Conservation (phyloP, 2,797 vertebrate species). For the Avahi laniger region DNA sequence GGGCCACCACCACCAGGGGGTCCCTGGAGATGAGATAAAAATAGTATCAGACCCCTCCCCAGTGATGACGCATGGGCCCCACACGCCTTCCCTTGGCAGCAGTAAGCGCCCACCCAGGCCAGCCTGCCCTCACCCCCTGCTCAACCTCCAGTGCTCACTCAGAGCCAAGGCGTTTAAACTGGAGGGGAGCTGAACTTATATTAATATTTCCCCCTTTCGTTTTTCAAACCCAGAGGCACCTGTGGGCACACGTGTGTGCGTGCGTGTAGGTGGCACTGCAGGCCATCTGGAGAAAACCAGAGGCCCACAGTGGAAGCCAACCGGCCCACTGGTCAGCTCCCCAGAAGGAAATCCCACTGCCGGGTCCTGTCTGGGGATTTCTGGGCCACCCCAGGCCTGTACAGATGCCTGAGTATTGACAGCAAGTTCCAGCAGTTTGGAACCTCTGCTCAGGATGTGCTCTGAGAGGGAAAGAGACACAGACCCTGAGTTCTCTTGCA, state of each 20-base stretch:
- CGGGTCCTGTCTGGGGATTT: background rate
- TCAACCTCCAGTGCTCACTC: background rate
- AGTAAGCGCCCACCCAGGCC: background rate
- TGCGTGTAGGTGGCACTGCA: fast-evolving
- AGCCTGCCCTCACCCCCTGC: background rate
- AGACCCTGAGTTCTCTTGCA: background rate
- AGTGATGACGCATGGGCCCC: background rate
- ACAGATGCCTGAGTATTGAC: fast-evolving
- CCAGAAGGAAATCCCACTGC: background rate
- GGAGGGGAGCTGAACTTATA: background rate
- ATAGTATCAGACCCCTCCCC: background rate
- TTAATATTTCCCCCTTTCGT: too few relatives aligned
- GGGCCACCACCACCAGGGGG: slow-evolving; percentile 98
- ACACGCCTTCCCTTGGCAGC: background rate
- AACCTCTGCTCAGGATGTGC: background rate
- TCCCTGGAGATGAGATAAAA: slow-evolving; percentile 87
- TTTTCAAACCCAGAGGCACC: background rate
- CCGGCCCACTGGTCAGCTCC: background rate
- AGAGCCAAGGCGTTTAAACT: background rate
- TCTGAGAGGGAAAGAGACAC: background rate
- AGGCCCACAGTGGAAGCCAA: background rate
- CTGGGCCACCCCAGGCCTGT: background rate
- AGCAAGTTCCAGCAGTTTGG: background rate
- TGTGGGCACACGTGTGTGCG: fast-evolving
- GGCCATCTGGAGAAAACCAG: background rate